A percentile compares a stretch with the other conserved stretches of the same genome.
These are phyloP conservation scores for Dysmachus trigonus DNA, from an alignment of 2,888 invertebrate genomes.

Conservation along the genomic window DNA sequence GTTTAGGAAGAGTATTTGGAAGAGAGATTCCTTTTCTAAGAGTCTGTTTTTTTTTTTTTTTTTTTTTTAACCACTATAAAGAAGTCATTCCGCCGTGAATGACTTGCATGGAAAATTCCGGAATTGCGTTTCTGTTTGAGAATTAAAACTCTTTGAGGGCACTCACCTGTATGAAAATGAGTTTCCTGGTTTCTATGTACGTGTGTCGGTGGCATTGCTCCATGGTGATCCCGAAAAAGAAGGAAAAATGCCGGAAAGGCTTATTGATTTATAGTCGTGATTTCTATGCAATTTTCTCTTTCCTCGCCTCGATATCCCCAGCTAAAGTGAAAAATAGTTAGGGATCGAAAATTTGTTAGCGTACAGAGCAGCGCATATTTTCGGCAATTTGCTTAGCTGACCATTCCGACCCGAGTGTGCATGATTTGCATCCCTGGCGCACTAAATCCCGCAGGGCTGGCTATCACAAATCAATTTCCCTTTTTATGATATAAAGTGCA, in stretches of 20 bases:
- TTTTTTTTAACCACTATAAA: background rate
- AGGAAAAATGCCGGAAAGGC: background rate
- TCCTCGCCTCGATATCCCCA: background rate
- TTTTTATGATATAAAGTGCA: conserved; percentile 3
- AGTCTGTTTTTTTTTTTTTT: background rate
- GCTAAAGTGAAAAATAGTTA: background rate
- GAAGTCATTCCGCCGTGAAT: background rate
- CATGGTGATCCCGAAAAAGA: background rate
- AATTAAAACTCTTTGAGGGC: background rate
- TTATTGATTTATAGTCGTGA: background rate
- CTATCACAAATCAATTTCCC: conserved; percentile 13
- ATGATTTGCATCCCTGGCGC: background rate
- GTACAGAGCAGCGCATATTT: background rate
- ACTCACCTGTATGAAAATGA: background rate
- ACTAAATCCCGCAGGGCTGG: background rate
- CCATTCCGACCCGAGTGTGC: background rate
- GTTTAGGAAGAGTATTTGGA: background rate
- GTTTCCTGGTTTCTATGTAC: background rate
- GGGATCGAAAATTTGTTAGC: background rate
- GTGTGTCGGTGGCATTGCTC: background rate
- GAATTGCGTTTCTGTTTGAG: background rate
- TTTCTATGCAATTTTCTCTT: background rate
- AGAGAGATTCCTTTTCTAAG: background rate
- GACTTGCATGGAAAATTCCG: background rate
- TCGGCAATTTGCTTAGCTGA: background rate